Percentiles rank a stretch among this genome's conserved stretches.
Conservation (phyloP, 2,888 invertebrate genomes). For the Catotricha subobsoleta region DNA sequence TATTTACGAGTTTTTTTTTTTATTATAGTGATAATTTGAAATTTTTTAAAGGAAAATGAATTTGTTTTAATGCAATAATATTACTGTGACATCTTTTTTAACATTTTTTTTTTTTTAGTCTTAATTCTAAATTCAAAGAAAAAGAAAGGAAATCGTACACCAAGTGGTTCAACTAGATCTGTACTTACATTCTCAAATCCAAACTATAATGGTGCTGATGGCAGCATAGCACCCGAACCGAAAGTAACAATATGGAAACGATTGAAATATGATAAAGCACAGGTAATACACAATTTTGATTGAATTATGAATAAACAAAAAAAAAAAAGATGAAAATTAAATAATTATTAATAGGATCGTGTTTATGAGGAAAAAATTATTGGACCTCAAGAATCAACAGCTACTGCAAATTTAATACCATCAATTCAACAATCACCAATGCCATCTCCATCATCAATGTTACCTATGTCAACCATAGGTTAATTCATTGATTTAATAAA, state of each 20-base stretch:
- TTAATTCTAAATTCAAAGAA: conserved; percentile 31
- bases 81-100: too few relatives aligned
- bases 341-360: conserved; percentile 19
- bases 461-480: conserved; percentile 11
- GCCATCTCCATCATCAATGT: conserved; percentile 22
- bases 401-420: conserved; percentile 18
- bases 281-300: conserved; percentile 33
- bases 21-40: too few relatives aligned
- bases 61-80: conserved; percentile 2
- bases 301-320: not conserved
- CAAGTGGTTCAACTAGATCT: conserved; percentile 41
- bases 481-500: conserved; percentile 5
- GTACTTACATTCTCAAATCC: conserved; percentile 79
- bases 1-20: too few relatives aligned
- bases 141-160: conserved; percentile 33
- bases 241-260: conserved; percentile 51
- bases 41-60: too few relatives aligned
- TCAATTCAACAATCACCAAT: conserved; percentile 26
- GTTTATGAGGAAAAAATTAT: conserved; percentile 27
- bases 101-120: conserved; percentile 19
- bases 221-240: conserved; percentile 26
- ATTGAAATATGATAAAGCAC: conserved; percentile 61
- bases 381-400: conserved; percentile 25
- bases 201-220: conserved; percentile 50
- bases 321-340: not conserved